These are phyloP conservation scores for Acrocephalus arundinaceus DNA, from an alignment of 2,113 vertebrate species.

Conservation along the genomic window DNA sequence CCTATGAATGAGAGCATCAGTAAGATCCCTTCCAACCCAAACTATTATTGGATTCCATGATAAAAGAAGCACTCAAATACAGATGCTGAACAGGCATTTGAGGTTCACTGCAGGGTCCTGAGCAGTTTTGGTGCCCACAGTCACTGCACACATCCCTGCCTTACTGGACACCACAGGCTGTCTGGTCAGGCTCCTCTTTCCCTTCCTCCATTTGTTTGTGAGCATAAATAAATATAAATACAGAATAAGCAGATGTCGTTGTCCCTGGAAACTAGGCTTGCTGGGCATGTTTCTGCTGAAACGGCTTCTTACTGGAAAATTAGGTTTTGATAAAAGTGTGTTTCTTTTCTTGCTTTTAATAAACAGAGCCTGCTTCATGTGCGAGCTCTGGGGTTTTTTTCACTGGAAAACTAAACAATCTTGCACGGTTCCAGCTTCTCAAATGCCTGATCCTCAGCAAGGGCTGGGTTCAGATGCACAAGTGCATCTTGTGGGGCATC, in stretches of 20 bases:
- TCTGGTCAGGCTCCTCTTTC: neutral
- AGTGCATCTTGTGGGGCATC: accelerated
- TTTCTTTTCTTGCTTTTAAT: slow-evolving; percentile 26
- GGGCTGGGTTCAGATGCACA: neutral
- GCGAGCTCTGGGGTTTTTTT: neutral
- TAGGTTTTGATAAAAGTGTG: slow-evolving; percentile 45
- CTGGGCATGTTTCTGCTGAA: slow-evolving; percentile 29
- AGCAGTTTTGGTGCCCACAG: neutral
- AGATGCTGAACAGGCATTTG: neutral
- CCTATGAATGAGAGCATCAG: neutral
- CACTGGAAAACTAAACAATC: neutral
- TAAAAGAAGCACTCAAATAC: neutral
- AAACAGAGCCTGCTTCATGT: neutral
- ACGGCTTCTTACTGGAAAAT: slow-evolving; percentile 1
- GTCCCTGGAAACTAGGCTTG: slow-evolving; percentile 26
- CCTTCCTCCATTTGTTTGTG: neutral
- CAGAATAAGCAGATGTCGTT: neutral
- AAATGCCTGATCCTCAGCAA: neutral
- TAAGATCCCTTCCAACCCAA: neutral
- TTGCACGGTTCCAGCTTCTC: neutral
- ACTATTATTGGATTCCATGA: neutral
- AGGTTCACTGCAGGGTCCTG: neutral
- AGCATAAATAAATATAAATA: slow-evolving; percentile 35
- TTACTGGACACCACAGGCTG: accelerated
- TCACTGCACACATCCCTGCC: neutral